Conservation (phyloP, 2,113 vertebrate genomes). For the Microcebus griseorufus region DNA sequence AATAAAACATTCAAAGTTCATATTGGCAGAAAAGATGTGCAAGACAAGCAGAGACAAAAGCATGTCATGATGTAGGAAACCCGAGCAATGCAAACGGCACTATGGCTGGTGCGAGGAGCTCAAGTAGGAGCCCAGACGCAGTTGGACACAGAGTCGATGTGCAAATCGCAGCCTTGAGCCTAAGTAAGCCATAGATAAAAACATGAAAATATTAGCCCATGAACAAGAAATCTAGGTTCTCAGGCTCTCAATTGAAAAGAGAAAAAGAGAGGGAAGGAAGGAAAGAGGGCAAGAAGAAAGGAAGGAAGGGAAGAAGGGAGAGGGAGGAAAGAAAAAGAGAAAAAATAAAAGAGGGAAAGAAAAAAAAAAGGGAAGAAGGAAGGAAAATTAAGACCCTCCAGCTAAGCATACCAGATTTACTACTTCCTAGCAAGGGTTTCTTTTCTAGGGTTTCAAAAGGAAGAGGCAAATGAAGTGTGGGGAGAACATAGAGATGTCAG, state of each 20-base stretch:
- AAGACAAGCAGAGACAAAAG: not conserved
- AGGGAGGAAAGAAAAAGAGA: too few relatives aligned
- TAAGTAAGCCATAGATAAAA: not conserved
- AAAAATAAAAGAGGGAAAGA: too few relatives aligned
- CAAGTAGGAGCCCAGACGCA: fast-evolving
- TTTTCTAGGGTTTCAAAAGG: slow-evolving; percentile 19
- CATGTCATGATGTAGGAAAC: not conserved
- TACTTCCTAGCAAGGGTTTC: not conserved
- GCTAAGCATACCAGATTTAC: not conserved
- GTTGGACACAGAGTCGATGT: fast-evolving
- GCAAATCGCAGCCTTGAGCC: not conserved
- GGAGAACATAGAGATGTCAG: not conserved
- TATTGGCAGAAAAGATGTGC: not conserved
- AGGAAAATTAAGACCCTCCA: not conserved
- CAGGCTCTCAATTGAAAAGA: not conserved
- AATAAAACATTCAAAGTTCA: not conserved
- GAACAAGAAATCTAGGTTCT: not conserved
- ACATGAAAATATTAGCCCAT: not conserved
- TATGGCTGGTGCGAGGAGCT: fast-evolving
- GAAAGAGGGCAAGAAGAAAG: not conserved
- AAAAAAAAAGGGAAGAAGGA: not conserved
- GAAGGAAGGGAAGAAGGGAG: fast-evolving
- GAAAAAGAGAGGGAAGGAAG: fast-evolving
- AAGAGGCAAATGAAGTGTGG: not conserved
- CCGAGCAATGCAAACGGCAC: fast-evolving